Evolutionary conservation across 2,888 invertebrate genomes (phyloP).

Genomic region (Pediacus dermestoides): DNA sequence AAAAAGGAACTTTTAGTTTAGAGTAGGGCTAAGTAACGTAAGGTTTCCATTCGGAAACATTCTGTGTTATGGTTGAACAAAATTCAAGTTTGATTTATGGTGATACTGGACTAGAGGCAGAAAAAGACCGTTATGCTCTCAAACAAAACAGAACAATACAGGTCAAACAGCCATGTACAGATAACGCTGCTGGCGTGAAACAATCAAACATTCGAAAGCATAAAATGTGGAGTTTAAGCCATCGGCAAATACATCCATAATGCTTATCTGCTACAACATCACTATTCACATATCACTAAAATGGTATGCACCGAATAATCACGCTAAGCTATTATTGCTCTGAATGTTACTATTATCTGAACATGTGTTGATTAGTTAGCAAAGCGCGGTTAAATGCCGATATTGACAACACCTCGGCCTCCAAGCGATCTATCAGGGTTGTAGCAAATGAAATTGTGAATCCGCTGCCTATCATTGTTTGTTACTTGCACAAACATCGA

Average conservation of each 20-base stretch:
- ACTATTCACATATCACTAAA: slow-evolving; percentile 22
- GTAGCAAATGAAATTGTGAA: neutral
- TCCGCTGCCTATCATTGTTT: neutral
- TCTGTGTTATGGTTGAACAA: no score
- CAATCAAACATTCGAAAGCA: no score
- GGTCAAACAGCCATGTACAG: no score
- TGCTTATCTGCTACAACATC: slow-evolving; percentile 19
- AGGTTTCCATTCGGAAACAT: no score
- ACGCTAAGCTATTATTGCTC: slow-evolving; percentile 15
- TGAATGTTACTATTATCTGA: slow-evolving; percentile 14
- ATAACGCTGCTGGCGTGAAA: no score
- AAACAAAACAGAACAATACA: no score
- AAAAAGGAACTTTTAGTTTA: no score
- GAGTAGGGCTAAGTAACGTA: no score
- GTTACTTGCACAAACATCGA: slow-evolving; percentile 1
- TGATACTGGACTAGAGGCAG: no score
- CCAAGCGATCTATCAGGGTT: slow-evolving; percentile 9
- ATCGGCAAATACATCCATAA: slow-evolving; percentile 17
- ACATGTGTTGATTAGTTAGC: slow-evolving; percentile 19
- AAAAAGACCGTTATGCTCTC: no score
- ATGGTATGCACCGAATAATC: slow-evolving; percentile 20
- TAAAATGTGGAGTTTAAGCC: no score
- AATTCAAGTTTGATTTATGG: no score
- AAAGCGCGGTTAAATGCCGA: slow-evolving; percentile 12
- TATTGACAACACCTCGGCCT: slow-evolving; percentile 17